These are phyloP conservation scores for Sitta carolinensis DNA, from an alignment of 2,797 vertebrate species.

Conservation along the genomic window DNA sequence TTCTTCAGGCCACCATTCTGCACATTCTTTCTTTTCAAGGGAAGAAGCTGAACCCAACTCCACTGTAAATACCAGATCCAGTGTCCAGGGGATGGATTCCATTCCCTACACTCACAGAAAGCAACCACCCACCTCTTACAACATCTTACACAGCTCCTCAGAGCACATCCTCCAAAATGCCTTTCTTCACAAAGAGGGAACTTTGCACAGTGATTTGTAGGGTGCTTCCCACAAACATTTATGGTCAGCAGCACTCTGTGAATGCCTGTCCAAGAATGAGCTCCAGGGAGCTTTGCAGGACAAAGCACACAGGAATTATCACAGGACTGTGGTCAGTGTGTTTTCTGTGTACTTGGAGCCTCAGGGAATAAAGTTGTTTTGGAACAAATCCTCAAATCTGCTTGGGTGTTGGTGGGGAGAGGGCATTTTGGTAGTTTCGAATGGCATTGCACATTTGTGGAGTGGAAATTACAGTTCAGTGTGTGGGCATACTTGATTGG, in stretches of 20 bases:
- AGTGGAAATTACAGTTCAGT: conserved; percentile 76
- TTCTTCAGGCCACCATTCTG: not conserved
- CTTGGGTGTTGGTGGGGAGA: not conserved
- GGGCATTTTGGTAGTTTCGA: conserved; percentile 22
- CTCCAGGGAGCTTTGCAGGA: not conserved
- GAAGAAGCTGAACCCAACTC: not conserved
- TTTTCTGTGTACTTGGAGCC: not conserved
- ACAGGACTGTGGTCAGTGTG: not conserved
- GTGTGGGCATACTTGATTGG: conserved; percentile 74
- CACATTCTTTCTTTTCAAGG: not conserved
- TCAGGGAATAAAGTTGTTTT: conserved; percentile 12
- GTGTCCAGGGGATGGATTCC: not conserved
- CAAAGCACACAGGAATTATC: not conserved
- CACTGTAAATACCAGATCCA: not conserved
- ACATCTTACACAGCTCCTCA: not conserved
- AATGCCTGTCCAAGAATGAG: not conserved
- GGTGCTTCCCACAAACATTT: not conserved
- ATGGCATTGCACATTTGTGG: conserved; percentile 26
- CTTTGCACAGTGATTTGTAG: not conserved
- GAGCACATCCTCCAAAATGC: not conserved
- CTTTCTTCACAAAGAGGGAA: not conserved
- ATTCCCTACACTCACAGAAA: not conserved
- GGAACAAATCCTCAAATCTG: conserved; percentile 19
- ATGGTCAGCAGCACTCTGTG: not conserved
- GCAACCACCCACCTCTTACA: not conserved